Evolutionary conservation across 2,797 vertebrate genomes (phyloP).

Genomic region (Labroides dimidiatus): DNA sequence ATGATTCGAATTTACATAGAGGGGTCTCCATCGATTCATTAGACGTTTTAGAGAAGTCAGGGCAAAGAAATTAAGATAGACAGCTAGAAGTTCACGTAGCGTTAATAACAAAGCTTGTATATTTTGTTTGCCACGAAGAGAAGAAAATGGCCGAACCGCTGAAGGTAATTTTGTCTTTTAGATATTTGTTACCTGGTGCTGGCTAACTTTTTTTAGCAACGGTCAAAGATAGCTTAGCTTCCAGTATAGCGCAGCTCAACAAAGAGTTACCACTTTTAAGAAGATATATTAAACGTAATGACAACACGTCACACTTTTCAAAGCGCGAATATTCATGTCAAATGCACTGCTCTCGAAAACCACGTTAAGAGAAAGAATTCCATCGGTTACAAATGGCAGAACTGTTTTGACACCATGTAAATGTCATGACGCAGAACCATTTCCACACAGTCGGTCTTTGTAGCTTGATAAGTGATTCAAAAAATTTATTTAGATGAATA

Average conservation of each 20-base stretch:
- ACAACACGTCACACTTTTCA: not conserved
- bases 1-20: slow-evolving; percentile 51
- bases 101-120: not conserved
- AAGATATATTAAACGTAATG: not conserved
- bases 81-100: not conserved
- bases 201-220: not conserved
- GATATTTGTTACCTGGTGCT: not conserved
- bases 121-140: not conserved
- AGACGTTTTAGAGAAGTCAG: not conserved
- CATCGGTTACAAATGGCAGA: no score
- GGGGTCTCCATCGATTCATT: not conserved
- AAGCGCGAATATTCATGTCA: not conserved
- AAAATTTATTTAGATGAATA: no score
- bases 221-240: not conserved
- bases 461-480: no score
- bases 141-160: slow-evolving; percentile 73
- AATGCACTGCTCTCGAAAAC: no score
- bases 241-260: not conserved
- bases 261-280: no score
- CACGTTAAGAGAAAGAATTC: no score
- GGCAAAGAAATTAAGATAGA: not conserved
- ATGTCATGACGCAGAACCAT: no score
- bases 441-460: no score
- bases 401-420: no score
- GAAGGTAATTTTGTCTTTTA: slow-evolving; percentile 66